These are phyloP conservation scores for Mobula birostris DNA, from an alignment of 2,113 vertebrate species.

Conservation along the genomic window DNA sequence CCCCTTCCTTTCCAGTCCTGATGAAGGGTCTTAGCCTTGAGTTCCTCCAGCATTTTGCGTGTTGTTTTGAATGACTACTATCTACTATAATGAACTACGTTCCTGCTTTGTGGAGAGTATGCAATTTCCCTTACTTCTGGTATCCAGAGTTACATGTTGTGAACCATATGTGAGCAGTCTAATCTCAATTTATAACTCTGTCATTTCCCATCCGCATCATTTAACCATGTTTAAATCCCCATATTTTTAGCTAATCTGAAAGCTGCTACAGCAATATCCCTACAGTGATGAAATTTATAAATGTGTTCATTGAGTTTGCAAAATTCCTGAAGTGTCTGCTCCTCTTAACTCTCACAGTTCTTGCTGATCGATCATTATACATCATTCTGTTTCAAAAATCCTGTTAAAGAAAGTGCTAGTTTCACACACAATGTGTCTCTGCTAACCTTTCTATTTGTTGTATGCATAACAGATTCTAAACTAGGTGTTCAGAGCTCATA, in stretches of 20 bases:
- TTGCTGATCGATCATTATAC: background rate
- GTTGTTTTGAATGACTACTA: background rate
- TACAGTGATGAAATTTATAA: background rate
- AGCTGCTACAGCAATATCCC: background rate
- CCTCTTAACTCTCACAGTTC: background rate
- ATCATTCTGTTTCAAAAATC: background rate
- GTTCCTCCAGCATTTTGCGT: too few species aligned
- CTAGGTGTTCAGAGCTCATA: background rate
- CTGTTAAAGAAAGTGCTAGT: background rate
- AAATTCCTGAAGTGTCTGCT: background rate
- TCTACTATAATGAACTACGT: background rate
- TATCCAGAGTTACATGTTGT: background rate
- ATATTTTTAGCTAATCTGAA: background rate
- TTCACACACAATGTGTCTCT: background rate
- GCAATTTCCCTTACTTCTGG: background rate
- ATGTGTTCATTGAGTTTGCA: background rate
- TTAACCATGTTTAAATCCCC: background rate
- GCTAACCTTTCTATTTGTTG: background rate
- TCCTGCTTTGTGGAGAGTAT: background rate
- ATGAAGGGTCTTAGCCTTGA: too few species aligned
- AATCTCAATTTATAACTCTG: background rate
- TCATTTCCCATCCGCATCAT: background rate
- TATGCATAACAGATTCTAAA: background rate
- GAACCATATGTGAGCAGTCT: background rate
- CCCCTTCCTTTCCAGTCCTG: too few species aligned